Evolutionary conservation across 2,888 invertebrate species (phyloP), one percentile per base, ranked within the genome.

Genomic region (Synanthedon tipuliformis): DNA sequence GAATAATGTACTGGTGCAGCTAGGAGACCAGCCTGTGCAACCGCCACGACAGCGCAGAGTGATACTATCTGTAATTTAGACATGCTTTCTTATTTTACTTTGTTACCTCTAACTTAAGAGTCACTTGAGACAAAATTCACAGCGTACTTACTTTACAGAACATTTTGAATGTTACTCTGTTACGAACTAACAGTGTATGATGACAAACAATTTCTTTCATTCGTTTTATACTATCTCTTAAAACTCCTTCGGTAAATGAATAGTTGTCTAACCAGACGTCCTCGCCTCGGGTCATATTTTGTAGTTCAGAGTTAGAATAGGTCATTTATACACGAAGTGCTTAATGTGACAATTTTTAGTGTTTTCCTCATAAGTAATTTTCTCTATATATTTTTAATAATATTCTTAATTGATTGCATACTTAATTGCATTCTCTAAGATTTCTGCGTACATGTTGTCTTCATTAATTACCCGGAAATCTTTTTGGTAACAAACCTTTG

Each of bases 1-100:
- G 76, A 76, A 66, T 76, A 76, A 64, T 81, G 78, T 50, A 81
- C 84, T 16, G 89, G 64, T 34, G 66, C 69, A 13, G 77, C 62
- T 59, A 81, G 57, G 18, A 81, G 72, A 54, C 78, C 80, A 8
- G 79, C 81, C 60, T 75, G 69, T 55, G 74, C 66, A 50, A 70
- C 78, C 4, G 78, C 78, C 65, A 73, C 68, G 41, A 79, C 56
- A 18, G 75, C 73, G 59, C 73, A 76, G 15, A 81, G 60, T 51
- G 68, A 62, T 58, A 81, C 58, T 3, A 80, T 55, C 79, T 81
- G 61, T 34, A 34, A 34, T 34, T 34, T 34, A 18, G 18, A 18
- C 18, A 34, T 34, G 10, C 34, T 34, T 34, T 34, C 34, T 34
- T 10, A 34, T 34, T 10, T 34, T 8, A 34, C 34, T 34, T 34